A percentile compares a stretch with the other conserved stretches of the same genome.
phyloP scores from a whole-genome alignment of 2,888 invertebrate genomes.

The Dasysyrphus tricinctus region DNA sequence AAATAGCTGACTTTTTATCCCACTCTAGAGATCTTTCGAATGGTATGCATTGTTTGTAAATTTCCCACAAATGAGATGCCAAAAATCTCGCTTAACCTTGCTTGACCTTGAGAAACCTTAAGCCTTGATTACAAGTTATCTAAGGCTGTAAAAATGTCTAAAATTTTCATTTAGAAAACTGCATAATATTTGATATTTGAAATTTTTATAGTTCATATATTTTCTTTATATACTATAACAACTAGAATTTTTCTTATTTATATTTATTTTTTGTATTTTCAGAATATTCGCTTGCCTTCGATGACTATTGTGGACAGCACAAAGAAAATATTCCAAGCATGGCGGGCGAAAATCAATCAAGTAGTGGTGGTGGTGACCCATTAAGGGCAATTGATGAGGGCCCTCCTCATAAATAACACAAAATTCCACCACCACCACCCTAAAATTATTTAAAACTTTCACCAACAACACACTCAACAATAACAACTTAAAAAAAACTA shows the following conservation, averaged over 20 bases:
- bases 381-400: slow-evolving; percentile 81
- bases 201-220: background rate
- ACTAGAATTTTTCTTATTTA: background rate
- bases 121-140: no score
- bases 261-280: slow-evolving; percentile 26
- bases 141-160: no score
- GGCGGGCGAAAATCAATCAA: slow-evolving; percentile 82
- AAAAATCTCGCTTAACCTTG: no score
- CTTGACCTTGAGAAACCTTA: no score
- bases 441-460: slow-evolving; percentile 38
- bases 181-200: no score
- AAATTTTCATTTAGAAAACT: no score
- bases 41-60: no score
- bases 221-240: background rate
- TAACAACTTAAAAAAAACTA: slow-evolving; percentile 24
- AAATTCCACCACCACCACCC: slow-evolving; percentile 75
- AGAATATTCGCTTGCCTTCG: slow-evolving; percentile 57
- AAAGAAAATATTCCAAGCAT: slow-evolving; percentile 85
- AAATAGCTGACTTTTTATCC: no score
- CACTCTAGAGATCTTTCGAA: no score
- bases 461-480: slow-evolving; percentile 40
- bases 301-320: slow-evolving; percentile 74
- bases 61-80: no score
- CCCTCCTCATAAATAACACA: slow-evolving; percentile 81
- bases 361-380: slow-evolving; percentile 78